Base-by-base conservation (phyloP, 2,797 vertebrate genomes). In the Momotus momota region DNA sequence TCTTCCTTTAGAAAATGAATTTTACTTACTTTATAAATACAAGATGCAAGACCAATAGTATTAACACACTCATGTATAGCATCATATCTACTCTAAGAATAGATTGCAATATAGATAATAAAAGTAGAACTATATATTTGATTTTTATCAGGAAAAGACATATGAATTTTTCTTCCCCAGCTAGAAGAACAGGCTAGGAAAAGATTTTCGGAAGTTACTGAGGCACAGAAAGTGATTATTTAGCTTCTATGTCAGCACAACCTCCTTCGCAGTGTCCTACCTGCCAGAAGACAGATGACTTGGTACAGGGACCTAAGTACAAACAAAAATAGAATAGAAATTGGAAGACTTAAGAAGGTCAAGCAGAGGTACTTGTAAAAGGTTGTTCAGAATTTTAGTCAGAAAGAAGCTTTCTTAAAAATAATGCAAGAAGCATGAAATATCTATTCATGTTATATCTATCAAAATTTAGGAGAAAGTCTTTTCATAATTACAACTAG, bases 181-280 rank as follows among this genome's bases (percentile, higher is more conserved):
- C 18, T 81, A 49, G 71, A 91, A 60, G 78, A 93, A 91, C 10
- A 94, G 71, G 93, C 90, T 61, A 88, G 33, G 60, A 75, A 77
- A 79, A 90, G 74, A 93, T 93, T 91, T 95, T 94, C 93, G 83
- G 86, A 96, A 94, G 91, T 96, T 94, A 94, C 27, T 88, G 80
- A 96, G 89, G 91, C 77, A 87, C 87, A 92, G 86, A 94, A 95
- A 94, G 94, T 90, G 91, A 96, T 96, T 94, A 94, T 96, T 95
- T 96, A 96, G 95, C 77, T 88, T 87, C 91, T 94, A 11, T 97
- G 95, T 96, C 96, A 97, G 94, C 94, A 97, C 90, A 94, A 87
- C 74, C 85, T 95, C 73, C 80, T 95, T 81, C 81, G 70, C 87
- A 78, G 62, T 78, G 72, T 92, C 88, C 91, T 90, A 83, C 71